Evolutionary conservation across 2,113 vertebrate species (phyloP).

Genomic region (Halichoerus grypus): DNA sequence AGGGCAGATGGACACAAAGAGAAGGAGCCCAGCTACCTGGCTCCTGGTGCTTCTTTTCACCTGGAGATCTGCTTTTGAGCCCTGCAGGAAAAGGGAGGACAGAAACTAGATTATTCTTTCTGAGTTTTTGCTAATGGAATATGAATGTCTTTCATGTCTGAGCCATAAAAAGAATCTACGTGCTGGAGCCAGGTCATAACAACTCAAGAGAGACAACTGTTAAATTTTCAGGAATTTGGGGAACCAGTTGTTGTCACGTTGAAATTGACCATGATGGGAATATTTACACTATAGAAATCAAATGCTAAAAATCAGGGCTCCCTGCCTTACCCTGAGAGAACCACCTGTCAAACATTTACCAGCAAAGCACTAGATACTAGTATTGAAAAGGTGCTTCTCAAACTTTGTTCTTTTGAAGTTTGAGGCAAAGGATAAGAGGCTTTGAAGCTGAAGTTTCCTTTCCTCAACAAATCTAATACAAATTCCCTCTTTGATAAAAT

Average conservation of each 20-base stretch:
- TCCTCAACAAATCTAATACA: neutral
- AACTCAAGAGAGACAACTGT: neutral
- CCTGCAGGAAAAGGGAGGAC: neutral
- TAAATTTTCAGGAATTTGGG: neutral
- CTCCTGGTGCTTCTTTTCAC: neutral
- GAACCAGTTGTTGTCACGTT: neutral
- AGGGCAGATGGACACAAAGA: neutral
- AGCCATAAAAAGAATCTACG: neutral
- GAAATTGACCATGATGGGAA: neutral
- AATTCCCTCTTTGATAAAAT: neutral
- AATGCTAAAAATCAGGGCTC: neutral
- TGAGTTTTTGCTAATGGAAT: neutral
- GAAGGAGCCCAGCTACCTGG: neutral
- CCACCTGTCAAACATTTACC: neutral
- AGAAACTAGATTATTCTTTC: neutral
- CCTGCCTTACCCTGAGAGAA: neutral
- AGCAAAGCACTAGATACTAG: neutral
- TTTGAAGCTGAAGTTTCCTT: neutral
- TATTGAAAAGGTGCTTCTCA: neutral
- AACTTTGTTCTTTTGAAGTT: neutral
- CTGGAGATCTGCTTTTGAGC: neutral
- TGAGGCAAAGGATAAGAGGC: neutral
- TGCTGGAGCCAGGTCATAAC: neutral
- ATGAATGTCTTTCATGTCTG: neutral
- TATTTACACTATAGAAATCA: neutral